These are phyloP conservation scores for Gorilla gorilla DNA, from an alignment of 2,113 vertebrate species.

Conservation along the genomic window DNA sequence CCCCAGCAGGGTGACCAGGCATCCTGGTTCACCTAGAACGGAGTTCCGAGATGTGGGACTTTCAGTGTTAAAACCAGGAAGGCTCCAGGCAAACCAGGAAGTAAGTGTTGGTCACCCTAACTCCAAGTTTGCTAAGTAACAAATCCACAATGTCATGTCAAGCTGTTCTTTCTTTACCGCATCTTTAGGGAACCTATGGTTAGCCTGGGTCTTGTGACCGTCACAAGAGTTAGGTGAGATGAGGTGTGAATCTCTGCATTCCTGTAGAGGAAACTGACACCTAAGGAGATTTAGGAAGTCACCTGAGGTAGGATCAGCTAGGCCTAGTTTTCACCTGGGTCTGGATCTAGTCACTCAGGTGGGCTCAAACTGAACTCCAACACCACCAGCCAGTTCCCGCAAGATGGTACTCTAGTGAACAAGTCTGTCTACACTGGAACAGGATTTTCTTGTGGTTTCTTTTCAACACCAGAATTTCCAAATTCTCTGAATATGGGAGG, in stretches of 20 bases:
- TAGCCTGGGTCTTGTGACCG: background rate
- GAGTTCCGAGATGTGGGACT: background rate
- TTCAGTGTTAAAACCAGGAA: background rate
- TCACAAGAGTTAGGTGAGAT: accelerated
- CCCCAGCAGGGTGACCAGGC: accelerated
- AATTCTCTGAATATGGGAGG: background rate
- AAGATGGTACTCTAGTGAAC: background rate
- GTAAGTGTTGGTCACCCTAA: background rate
- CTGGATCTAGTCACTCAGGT: background rate
- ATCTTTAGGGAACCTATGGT: background rate
- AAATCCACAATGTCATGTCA: too few relatives aligned
- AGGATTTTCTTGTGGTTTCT: too few relatives aligned
- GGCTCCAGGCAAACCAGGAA: background rate
- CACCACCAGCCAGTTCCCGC: accelerated
- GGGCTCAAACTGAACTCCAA: background rate
- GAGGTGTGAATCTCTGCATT: accelerated
- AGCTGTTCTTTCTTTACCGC: background rate
- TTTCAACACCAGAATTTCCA: background rate
- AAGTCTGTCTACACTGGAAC: too few relatives aligned
- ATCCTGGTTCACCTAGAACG: too few relatives aligned
- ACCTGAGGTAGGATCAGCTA: background rate
- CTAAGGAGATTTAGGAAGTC: background rate
- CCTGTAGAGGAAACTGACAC: background rate
- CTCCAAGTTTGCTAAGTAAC: background rate
- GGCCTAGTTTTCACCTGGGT: background rate